A percentile compares a stretch with the other conserved stretches of the same genome.
Evolutionary conservation across 2,797 vertebrate species (phyloP).

Genomic region (Amblyopsis hoosieri): DNA sequence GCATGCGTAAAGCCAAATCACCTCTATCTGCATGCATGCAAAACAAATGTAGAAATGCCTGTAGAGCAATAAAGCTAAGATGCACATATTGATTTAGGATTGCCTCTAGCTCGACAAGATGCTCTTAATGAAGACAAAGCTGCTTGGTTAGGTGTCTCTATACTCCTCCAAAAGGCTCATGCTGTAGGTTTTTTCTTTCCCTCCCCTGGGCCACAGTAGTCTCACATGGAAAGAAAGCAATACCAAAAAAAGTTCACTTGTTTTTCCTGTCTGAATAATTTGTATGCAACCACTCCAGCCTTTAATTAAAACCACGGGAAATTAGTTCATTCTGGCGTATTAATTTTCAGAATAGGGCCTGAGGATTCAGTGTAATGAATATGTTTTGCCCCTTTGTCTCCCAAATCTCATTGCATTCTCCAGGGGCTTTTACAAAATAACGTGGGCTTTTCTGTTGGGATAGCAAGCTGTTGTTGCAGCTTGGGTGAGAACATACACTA

Average conservation of each 20-base stretch:
- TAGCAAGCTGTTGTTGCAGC: constrained; percentile 40
- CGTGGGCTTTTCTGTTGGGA: constrained; percentile 10
- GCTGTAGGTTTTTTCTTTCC: constrained; percentile 24
- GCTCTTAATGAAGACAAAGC: constrained; percentile 53
- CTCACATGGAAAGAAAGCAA: constrained; percentile 23
- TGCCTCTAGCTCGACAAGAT: constrained; percentile 38
- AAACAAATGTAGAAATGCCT: constrained; percentile 18
- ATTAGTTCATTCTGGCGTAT: constrained; percentile 14
- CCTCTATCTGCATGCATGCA: constrained; percentile 20
- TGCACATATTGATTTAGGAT: constrained; percentile 51
- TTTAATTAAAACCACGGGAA: constrained; percentile 35
- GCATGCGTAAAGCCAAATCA: not conserved
- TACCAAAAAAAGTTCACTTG: not conserved
- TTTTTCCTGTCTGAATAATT: constrained; percentile 24
- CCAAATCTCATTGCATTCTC: constrained; percentile 25
- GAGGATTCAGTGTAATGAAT: constrained; percentile 22
- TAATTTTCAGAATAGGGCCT: constrained; percentile 23
- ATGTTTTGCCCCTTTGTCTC: constrained; percentile 20
- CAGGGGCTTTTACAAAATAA: constrained; percentile 20
- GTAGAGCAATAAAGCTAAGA: constrained; percentile 40
- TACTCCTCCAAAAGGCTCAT: constrained; percentile 26
- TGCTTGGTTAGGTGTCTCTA: constrained; percentile 26
- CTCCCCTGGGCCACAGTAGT: constrained; percentile 25
- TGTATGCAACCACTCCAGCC: not conserved
- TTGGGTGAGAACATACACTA: constrained; percentile 34